phyloP scores from a whole-genome alignment of 2,888 invertebrate genomes.

The Podabrus alpinus region DNA sequence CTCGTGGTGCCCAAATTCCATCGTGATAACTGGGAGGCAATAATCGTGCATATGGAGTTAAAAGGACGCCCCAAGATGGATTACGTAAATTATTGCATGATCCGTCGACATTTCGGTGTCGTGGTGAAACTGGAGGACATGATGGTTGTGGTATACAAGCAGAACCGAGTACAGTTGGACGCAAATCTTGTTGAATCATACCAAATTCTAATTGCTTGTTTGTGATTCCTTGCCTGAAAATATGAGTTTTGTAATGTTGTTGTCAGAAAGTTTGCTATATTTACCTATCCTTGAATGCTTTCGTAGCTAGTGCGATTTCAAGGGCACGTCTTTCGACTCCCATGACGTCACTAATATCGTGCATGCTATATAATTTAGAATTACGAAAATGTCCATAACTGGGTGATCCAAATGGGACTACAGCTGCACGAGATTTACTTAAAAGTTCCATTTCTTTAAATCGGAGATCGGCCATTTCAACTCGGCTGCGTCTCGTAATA shows the following conservation, averaged over 20 bases:
- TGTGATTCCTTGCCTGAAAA: slow-evolving; percentile 55
- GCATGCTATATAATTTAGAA: slow-evolving; percentile 47
- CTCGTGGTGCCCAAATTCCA: slow-evolving; percentile 64
- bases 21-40: slow-evolving; percentile 70
- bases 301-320: slow-evolving; percentile 59
- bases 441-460: slow-evolving; percentile 51
- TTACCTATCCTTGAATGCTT: slow-evolving; percentile 57
- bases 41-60: slow-evolving; percentile 67
- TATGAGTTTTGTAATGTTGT: not conserved
- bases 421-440: slow-evolving; percentile 50
- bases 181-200: slow-evolving; percentile 54
- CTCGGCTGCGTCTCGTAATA: slow-evolving; percentile 43
- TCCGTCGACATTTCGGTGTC: slow-evolving; percentile 76
- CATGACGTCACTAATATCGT: slow-evolving; percentile 54
- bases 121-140: slow-evolving; percentile 56
- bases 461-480: slow-evolving; percentile 52
- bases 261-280: slow-evolving; percentile 1
- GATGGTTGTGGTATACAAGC: slow-evolving; percentile 50
- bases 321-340: slow-evolving; percentile 56
- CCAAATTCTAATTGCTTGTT: slow-evolving; percentile 56
- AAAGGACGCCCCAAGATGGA: slow-evolving; percentile 73
- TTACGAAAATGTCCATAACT: slow-evolving; percentile 55
- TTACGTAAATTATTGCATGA: slow-evolving; percentile 78
- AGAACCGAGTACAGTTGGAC: slow-evolving; percentile 53
- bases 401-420: slow-evolving; percentile 51